Evolutionary conservation across 1,140 invertebrate species (phyloP).

Genomic region (Pygmarrhopalites habei): DNA sequence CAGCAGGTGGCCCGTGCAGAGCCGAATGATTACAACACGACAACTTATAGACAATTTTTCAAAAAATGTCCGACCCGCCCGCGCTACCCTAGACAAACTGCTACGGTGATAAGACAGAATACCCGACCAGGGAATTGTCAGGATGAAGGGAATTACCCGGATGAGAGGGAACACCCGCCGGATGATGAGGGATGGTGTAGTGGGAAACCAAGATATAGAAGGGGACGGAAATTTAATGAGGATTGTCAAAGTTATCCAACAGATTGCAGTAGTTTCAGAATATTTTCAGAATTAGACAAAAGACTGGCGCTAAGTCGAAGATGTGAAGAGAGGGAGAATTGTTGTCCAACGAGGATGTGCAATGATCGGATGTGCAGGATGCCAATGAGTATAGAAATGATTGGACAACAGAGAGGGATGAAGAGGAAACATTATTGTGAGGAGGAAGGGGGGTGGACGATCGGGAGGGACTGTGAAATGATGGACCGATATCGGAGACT

Average conservation of each 20-base stretch:
- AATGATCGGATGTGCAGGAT: not conserved
- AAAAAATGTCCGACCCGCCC: not conserved
- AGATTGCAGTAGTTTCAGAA: not conserved
- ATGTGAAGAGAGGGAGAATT: not conserved
- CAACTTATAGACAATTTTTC: not conserved
- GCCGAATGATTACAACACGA: slow-evolving; percentile 9
- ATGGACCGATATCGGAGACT: not conserved
- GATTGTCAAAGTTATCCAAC: not conserved
- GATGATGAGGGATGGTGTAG: slow-evolving; percentile 1
- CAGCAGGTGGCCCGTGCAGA: not conserved
- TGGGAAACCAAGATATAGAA: not conserved
- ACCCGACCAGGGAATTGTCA: not conserved
- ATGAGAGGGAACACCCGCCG: not conserved
- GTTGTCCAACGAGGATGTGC: not conserved
- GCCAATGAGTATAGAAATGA: not conserved
- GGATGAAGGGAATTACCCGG: not conserved
- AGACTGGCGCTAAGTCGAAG: not conserved
- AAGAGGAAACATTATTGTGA: not conserved
- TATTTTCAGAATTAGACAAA: not conserved
- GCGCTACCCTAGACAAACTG: not conserved
- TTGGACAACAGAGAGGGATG: not conserved
- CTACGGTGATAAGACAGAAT: not conserved
- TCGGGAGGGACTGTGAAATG: not conserved
- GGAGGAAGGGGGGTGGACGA: not conserved
- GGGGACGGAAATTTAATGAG: not conserved